Evolutionary conservation across 2,888 invertebrate species (phyloP).

Genomic region (Lagria hirta): DNA sequence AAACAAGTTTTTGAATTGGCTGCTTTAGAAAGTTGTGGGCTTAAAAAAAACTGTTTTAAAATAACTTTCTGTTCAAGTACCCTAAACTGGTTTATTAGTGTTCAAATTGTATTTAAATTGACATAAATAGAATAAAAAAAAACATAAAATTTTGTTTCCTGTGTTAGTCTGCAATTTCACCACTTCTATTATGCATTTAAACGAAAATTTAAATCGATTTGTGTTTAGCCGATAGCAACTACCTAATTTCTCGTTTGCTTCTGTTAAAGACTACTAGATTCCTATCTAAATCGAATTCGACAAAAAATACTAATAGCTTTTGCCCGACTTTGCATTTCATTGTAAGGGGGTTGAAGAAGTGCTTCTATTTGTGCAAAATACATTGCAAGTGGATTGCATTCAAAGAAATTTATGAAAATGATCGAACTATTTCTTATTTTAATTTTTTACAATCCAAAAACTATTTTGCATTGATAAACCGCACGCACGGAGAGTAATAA

Average conservation of each 20-base stretch:
- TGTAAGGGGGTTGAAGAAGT: conserved; percentile 25
- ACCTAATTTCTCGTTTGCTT: conserved; percentile 33
- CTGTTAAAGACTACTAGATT: conserved; percentile 29
- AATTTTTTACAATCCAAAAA: no score
- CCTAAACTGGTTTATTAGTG: no score
- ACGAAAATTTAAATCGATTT: conserved; percentile 17
- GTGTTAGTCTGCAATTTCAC: conserved; percentile 5
- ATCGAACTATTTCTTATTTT: no score
- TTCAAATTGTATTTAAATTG: not conserved
- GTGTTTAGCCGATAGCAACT: conserved; percentile 25
- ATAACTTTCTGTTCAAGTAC: no score
- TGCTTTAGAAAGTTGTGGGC: no score
- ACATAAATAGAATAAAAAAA: not conserved
- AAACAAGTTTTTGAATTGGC: no score
- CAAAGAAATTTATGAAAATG: no score
- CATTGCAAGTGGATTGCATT: no score
- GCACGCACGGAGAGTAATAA: no score
- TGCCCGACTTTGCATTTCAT: conserved; percentile 34
- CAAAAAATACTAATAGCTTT: conserved; percentile 35
- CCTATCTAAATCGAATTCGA: conserved; percentile 34
- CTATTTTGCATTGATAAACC: no score
- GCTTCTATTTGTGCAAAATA: conserved; percentile 13
- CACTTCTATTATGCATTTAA: no score
- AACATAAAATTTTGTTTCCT: not conserved
- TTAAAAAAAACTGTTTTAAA: no score